These are phyloP conservation scores for Leucosticte australis DNA, from an alignment of 2,113 vertebrate genomes.

Conservation along the genomic window DNA sequence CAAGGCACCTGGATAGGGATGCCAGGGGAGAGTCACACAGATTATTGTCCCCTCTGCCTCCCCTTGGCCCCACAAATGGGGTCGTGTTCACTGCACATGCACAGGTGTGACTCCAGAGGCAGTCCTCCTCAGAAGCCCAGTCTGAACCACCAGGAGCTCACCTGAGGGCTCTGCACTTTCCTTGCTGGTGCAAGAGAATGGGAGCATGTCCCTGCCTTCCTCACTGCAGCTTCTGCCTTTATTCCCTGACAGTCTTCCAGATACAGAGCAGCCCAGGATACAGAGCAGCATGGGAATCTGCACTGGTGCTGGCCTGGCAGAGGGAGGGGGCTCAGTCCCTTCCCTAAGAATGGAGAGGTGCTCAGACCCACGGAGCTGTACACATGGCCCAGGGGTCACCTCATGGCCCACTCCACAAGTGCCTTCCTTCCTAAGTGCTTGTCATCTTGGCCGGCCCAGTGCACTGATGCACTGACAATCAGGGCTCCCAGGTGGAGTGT, in stretches of 20 bases:
- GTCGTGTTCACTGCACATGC: not conserved
- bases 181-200: not conserved
- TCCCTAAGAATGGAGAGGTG: not conserved
- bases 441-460: not conserved
- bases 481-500: not conserved
- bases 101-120: not conserved
- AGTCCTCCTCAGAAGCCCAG: not conserved
- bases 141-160: not conserved
- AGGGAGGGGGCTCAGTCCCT: not conserved
- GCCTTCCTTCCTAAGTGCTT: not conserved
- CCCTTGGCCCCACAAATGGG: fast-evolving
- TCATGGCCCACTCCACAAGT: not conserved
- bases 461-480: not conserved
- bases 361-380: not conserved
- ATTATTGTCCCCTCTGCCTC: not conserved
- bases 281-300: not conserved
- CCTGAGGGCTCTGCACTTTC: not conserved
- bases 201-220: not conserved
- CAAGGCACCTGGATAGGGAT: not conserved
- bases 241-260: not conserved
- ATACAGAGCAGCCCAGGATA: not conserved
- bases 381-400: not conserved
- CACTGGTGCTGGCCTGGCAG: not conserved
- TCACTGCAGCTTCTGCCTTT: not conserved
- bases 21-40: not conserved